A percentile compares a stretch with the other conserved stretches of the same genome.
Evolutionary conservation across 2,888 invertebrate species (phyloP).

Genomic region (Seira sanloemensis): DNA sequence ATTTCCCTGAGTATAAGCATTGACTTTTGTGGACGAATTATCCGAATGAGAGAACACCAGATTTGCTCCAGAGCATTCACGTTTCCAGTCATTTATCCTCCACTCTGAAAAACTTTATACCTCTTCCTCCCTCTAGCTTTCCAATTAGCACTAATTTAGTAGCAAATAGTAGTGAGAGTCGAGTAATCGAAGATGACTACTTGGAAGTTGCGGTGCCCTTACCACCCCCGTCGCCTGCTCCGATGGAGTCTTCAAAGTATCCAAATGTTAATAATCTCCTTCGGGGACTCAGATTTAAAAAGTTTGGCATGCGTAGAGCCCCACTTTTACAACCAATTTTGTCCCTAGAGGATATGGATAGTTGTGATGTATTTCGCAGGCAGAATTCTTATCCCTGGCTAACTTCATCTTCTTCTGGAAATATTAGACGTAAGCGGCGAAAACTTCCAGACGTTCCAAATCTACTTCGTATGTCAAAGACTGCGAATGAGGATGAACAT

Average conservation of each 20-base stretch:
- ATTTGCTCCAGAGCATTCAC: constrained; percentile 34
- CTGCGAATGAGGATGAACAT: constrained; percentile 8
- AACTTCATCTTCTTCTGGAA: constrained; percentile 40
- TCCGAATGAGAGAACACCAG: constrained; percentile 57
- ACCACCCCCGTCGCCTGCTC: constrained; percentile 59
- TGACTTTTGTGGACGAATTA: constrained; percentile 67
- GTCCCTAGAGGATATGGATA: constrained; percentile 27
- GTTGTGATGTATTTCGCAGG: constrained; percentile 27
- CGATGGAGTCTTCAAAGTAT: constrained; percentile 30
- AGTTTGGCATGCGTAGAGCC: constrained; percentile 41
- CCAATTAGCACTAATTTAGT: constrained; percentile 51
- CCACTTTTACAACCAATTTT: constrained; percentile 27
- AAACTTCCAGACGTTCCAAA: constrained; percentile 52
- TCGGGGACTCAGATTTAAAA: constrained; percentile 51
- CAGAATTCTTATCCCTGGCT: constrained; percentile 35
- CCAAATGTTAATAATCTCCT: constrained; percentile 60
- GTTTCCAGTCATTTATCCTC: neutral
- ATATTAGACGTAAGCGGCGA: constrained; percentile 47
- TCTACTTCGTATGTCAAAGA: constrained; percentile 26
- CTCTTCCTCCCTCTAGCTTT: constrained; percentile 18
- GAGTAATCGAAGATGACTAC: constrained; percentile 60
- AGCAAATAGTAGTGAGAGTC: constrained; percentile 44
- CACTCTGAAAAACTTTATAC: too few species aligned
- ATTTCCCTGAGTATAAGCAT: constrained; percentile 71
- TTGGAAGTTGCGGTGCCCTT: constrained; percentile 49